Evolutionary conservation across 2,888 invertebrate genomes (phyloP).

Genomic region (Petrolisthes cinctipes): DNA sequence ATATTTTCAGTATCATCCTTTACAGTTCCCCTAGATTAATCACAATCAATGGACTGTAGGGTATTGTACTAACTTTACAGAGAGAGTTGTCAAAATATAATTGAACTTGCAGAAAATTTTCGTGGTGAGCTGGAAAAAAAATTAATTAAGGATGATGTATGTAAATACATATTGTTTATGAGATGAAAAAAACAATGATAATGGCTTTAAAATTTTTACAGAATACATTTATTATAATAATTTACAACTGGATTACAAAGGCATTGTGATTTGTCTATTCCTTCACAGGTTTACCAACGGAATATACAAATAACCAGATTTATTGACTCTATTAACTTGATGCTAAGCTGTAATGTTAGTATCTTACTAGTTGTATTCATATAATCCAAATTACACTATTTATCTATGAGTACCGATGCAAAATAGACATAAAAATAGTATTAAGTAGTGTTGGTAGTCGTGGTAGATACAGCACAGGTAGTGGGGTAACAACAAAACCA

Average conservation of each 20-base stretch:
- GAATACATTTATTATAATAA: not conserved
- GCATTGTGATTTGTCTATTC: too few species aligned
- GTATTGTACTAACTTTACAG: not conserved
- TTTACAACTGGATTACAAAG: too few species aligned
- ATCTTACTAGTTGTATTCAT: too few species aligned
- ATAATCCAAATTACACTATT: too few species aligned
- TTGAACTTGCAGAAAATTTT: not conserved
- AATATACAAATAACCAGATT: too few species aligned
- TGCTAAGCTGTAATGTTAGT: too few species aligned
- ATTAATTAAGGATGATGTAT: not conserved
- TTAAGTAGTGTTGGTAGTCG: not conserved
- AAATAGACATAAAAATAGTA: not conserved
- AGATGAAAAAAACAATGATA: not conserved
- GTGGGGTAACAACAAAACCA: slow-evolving; percentile 10
- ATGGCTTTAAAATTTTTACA: not conserved
- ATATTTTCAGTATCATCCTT: too few species aligned
- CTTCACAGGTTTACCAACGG: too few species aligned
- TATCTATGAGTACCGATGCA: too few species aligned
- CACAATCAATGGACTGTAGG: too few species aligned
- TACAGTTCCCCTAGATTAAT: too few species aligned
- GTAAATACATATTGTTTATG: not conserved
- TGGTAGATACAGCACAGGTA: not conserved
- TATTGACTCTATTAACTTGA: too few species aligned
- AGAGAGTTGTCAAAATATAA: not conserved
- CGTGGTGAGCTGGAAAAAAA: not conserved